Evolutionary conservation across 2,113 vertebrate species (phyloP).

Genomic region (Hippocampus abdominalis): DNA sequence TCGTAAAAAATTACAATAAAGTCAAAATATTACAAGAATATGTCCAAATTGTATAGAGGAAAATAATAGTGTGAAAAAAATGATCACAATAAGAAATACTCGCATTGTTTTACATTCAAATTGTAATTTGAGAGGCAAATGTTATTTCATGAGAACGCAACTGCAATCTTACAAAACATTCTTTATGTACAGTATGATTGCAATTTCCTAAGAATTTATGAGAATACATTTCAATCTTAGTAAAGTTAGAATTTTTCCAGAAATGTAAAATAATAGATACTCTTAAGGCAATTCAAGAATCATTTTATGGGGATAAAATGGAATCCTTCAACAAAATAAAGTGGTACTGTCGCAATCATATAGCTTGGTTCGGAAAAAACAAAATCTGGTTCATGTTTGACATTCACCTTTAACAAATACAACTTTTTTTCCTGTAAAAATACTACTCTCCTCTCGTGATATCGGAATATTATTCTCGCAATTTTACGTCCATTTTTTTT

Average conservation of each 20-base stretch:
- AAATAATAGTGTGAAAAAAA: too few species aligned
- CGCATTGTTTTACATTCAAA: too few species aligned
- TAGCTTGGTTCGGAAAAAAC: too few species aligned
- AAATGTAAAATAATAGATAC: background rate
- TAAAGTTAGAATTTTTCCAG: background rate
- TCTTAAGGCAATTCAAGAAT: background rate
- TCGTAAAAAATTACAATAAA: too few species aligned
- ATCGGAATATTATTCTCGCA: background rate
- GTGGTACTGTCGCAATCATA: background rate
- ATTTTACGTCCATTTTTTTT: background rate
- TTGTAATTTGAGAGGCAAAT: background rate
- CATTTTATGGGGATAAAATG: background rate
- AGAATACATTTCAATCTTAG: background rate
- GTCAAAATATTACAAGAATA: background rate
- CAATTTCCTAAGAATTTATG: background rate
- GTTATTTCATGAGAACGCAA: background rate
- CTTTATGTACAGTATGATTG: too few species aligned
- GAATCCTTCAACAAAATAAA: background rate
- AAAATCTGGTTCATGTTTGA: background rate
- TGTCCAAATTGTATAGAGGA: too few species aligned
- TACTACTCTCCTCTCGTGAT: background rate
- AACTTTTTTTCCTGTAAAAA: background rate
- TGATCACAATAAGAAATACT: too few species aligned
- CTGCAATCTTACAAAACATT: background rate
- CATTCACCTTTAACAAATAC: background rate